These are phyloP conservation scores for Trochalopteron elliotii DNA, from an alignment of 2,113 vertebrate species.

Conservation along the genomic window DNA sequence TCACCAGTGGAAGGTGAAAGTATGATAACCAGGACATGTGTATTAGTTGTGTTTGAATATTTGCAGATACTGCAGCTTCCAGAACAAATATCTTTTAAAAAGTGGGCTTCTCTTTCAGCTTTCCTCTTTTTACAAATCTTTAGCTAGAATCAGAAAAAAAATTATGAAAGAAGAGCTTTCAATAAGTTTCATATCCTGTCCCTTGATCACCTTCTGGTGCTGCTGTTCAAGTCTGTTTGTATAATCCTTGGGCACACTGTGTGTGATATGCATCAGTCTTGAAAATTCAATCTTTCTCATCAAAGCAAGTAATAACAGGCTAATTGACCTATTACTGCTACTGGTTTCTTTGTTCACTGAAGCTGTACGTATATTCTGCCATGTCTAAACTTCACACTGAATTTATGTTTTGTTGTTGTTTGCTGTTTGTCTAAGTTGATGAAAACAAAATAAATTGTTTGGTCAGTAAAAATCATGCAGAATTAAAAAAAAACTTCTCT, in stretches of 20 bases:
- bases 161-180: neutral
- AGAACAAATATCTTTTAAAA: neutral
- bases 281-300: neutral
- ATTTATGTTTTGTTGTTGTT: neutral
- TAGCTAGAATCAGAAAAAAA: neutral
- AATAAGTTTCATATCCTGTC: neutral
- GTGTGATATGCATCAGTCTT: neutral
- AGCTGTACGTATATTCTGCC: neutral
- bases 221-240: neutral
- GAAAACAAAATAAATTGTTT: constrained; percentile 16
- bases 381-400: neutral
- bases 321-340: neutral
- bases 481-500: neutral
- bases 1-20: neutral
- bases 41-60: neutral
- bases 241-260: neutral
- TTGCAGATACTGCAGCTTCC: neutral
- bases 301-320: neutral
- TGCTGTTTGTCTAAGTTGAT: neutral
- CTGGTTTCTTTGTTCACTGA: neutral
- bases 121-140: neutral
- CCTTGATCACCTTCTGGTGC: neutral
- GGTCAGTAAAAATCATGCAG: neutral
- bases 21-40: neutral
- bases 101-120: neutral